Evolutionary conservation across 2,888 invertebrate genomes (phyloP).

Genomic region (Mystacides longicornis): DNA sequence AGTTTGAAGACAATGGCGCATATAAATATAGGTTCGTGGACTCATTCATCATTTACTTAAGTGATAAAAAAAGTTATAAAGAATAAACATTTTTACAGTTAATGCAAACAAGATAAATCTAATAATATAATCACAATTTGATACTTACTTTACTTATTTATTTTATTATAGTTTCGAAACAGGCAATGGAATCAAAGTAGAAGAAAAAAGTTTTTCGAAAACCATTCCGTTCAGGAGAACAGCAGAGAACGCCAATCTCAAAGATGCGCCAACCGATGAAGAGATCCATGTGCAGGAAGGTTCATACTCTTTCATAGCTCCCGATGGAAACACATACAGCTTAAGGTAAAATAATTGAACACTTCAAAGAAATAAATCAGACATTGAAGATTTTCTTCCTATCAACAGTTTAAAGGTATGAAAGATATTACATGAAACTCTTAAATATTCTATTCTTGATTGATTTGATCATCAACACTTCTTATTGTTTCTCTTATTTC

Average conservation of each 20-base stretch:
- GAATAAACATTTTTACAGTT: background rate
- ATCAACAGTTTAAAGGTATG: too few relatives aligned
- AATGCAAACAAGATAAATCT: background rate
- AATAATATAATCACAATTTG: background rate
- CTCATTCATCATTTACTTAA: background rate
- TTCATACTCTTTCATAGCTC: conserved; percentile 62
- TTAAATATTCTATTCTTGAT: too few relatives aligned
- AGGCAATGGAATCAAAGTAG: conserved; percentile 68
- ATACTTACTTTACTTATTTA: background rate
- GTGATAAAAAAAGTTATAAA: background rate
- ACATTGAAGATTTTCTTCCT: too few relatives aligned
- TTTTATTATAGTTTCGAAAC: conserved; percentile 61
- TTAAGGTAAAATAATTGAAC: conserved; percentile 51
- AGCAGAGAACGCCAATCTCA: conserved; percentile 48
- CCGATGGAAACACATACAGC: conserved; percentile 59
- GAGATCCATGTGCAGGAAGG: conserved; percentile 57
- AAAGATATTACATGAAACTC: too few relatives aligned
- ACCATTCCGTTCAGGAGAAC: conserved; percentile 42
- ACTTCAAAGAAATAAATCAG: too few relatives aligned
- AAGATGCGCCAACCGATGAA: conserved; percentile 37
- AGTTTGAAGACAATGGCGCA: conserved; percentile 45
- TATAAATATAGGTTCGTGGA: conserved; percentile 44
- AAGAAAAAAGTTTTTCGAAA: conserved; percentile 65
- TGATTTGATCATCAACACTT: too few relatives aligned
- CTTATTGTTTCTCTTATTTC: too few relatives aligned